A percentile compares a stretch with the other conserved stretches of the same genome.
phyloP scores from a whole-genome alignment of 2,797 vertebrate species.

The Moxostoma hubbsi region DNA sequence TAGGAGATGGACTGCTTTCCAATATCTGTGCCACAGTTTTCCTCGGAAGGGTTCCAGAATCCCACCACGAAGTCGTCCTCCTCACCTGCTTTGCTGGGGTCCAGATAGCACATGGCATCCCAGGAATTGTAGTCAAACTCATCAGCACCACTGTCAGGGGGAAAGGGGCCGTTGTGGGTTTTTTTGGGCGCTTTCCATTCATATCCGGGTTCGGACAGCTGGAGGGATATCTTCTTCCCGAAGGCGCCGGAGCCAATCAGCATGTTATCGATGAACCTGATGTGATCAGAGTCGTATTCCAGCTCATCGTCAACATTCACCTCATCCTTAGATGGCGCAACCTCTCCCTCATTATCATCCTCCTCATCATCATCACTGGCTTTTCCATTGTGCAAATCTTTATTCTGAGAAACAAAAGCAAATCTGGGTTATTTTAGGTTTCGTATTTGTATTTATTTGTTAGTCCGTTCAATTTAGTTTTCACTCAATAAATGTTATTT shows the following conservation, averaged over 20 bases:
- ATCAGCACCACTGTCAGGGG: constrained; percentile 78
- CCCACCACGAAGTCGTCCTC: constrained; percentile 99
- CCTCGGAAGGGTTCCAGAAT: constrained; percentile 98
- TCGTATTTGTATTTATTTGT: not conserved
- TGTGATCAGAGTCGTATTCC: constrained; percentile 97
- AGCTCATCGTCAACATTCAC: constrained; percentile 92
- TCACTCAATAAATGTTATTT: too few species aligned
- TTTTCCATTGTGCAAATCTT: constrained; percentile 88
- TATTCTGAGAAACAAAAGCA: constrained; percentile 73
- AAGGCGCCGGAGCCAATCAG: constrained; percentile 97
- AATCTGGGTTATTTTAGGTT: not conserved
- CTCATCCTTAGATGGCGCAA: constrained; percentile 87
- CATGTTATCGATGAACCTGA: constrained; percentile 98
- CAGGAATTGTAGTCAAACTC: constrained; percentile 98
- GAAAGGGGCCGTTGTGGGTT: constrained; percentile 77
- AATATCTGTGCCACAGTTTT: constrained; percentile 90
- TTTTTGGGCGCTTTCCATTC: constrained; percentile 91
- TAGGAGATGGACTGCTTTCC: constrained; percentile 97
- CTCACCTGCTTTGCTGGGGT: constrained; percentile 97
- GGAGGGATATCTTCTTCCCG: constrained; percentile 94
- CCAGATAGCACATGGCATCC: constrained; percentile 99
- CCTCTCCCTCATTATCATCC: constrained; percentile 69
- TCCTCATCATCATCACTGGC: constrained; percentile 73
- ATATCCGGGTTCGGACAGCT: constrained; percentile 76
- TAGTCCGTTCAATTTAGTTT: constrained; percentile 8